Conservation (phyloP, 2,888 invertebrate genomes). For the Metalampra italica region DNA sequence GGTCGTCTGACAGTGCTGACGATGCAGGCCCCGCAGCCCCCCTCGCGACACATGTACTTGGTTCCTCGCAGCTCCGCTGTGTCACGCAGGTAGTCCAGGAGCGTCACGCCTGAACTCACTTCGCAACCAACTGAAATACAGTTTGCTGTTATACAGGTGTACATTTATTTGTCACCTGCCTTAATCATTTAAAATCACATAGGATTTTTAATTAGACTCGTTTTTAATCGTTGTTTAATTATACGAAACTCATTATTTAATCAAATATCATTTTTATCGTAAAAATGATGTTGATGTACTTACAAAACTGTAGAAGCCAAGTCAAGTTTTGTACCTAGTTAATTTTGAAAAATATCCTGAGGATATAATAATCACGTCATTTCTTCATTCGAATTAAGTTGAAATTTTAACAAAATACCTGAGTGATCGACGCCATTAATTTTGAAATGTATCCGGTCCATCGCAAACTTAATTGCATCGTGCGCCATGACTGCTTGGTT, state of each 20-base stretch:
- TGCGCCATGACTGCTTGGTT: constrained; percentile 2
- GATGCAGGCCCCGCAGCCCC: constrained; percentile 83
- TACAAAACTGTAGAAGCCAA: too few species aligned
- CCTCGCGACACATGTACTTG: constrained; percentile 83
- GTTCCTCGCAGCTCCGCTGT: constrained; percentile 79
- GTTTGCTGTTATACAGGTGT: too few species aligned
- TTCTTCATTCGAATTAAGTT: neutral
- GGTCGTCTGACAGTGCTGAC: constrained; percentile 54
- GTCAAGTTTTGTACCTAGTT: too few species aligned
- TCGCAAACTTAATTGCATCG: neutral
- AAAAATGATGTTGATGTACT: too few species aligned
- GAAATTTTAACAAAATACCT: constrained; percentile 13
- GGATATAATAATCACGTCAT: too few species aligned
- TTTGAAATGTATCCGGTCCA: constrained; percentile 19
- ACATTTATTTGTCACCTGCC: neutral
- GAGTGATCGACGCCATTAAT: constrained; percentile 17
- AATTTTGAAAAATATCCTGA: too few species aligned
- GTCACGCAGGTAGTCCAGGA: constrained; percentile 79
- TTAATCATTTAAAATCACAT: too few species aligned
- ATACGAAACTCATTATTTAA: too few species aligned
- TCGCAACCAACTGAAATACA: constrained; percentile 29
- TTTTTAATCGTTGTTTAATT: too few species aligned
- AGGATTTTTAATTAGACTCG: too few species aligned
- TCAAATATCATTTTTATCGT: too few species aligned
- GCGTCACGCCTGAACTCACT: constrained; percentile 52